These are phyloP conservation scores for Zaprionus taronus DNA, from an alignment of 1,140 invertebrate genomes.

Conservation along the genomic window DNA sequence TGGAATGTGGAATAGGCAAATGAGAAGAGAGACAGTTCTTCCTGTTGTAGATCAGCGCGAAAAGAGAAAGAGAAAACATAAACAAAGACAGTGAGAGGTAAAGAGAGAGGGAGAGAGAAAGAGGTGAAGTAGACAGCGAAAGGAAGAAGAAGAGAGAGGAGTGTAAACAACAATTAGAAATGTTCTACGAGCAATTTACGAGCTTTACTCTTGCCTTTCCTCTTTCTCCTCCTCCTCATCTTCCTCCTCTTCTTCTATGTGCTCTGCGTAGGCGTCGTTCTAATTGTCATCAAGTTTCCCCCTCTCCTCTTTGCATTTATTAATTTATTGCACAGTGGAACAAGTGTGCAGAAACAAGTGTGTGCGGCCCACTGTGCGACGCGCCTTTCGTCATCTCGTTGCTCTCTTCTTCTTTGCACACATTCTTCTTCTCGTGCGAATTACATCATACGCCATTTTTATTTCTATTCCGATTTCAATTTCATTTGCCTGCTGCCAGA, in stretches of 20 bases:
- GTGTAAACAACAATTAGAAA: conserved; percentile 17
- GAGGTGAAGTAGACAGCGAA: neutral
- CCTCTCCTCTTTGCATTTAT: neutral
- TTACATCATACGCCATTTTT: conserved; percentile 56
- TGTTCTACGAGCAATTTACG: conserved; percentile 44
- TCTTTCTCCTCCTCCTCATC: neutral
- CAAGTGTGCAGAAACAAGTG: neutral
- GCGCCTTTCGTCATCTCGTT: neutral
- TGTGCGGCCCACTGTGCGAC: conserved; percentile 6
- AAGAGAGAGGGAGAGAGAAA: conserved; percentile 3
- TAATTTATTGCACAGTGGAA: conserved; percentile 1
- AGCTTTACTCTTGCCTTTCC: neutral
- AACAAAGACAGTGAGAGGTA: conserved; percentile 4
- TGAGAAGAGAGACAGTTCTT: conserved; percentile 3
- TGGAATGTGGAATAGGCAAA: conserved; percentile 1
- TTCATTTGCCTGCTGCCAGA: conserved; percentile 18
- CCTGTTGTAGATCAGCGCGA: conserved; percentile 10
- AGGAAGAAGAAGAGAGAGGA: neutral
- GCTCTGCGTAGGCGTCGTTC: conserved; percentile 18
- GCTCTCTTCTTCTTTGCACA: neutral
- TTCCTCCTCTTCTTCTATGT: neutral
- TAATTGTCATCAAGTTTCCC: conserved; percentile 12
- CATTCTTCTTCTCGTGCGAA: conserved; percentile 11
- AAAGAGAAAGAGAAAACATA: conserved; percentile 1
- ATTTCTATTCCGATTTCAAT: conserved; percentile 40